These are phyloP conservation scores for Alloscopus bannaensis DNA, from an alignment of 2,888 invertebrate genomes.

Conservation along the genomic window DNA sequence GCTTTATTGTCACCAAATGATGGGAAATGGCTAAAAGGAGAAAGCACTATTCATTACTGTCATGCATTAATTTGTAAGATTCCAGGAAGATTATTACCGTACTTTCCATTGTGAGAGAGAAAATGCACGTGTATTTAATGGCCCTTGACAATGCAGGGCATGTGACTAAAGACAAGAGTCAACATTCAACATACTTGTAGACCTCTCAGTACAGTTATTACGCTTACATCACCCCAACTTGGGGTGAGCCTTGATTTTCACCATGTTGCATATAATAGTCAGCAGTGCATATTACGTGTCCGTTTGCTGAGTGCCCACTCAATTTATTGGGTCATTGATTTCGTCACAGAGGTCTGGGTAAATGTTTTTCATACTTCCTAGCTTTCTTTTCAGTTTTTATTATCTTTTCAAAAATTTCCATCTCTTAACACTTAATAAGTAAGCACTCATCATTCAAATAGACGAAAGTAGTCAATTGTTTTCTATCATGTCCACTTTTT, in stretches of 20 bases:
- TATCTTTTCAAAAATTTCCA: not conserved
- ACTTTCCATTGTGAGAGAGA: not conserved
- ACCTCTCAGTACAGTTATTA: not conserved
- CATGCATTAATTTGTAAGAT: not conserved
- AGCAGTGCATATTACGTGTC: not conserved
- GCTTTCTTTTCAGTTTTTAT: not conserved
- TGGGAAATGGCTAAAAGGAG: too few species aligned
- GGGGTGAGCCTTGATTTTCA: not conserved
- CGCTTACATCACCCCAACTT: not conserved
- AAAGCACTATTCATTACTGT: not conserved
- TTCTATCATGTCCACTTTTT: too few species aligned
- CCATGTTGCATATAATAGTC: not conserved
- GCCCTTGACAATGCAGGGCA: slow-evolving; percentile 24
- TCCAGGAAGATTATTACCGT: too few species aligned
- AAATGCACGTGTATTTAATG: slow-evolving; percentile 32
- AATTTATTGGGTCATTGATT: slow-evolving; percentile 9
- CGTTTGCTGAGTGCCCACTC: not conserved
- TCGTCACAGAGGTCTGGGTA: not conserved
- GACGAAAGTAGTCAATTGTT: too few species aligned
- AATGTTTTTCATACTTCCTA: not conserved
- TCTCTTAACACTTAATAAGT: not conserved
- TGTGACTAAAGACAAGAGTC: too few species aligned
- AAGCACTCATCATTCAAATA: not conserved
- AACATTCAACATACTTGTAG: too few species aligned
- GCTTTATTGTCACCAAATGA: too few species aligned